Evolutionary conservation across 2,113 vertebrate species (phyloP).

Genomic region (Pampusana beccarii): DNA sequence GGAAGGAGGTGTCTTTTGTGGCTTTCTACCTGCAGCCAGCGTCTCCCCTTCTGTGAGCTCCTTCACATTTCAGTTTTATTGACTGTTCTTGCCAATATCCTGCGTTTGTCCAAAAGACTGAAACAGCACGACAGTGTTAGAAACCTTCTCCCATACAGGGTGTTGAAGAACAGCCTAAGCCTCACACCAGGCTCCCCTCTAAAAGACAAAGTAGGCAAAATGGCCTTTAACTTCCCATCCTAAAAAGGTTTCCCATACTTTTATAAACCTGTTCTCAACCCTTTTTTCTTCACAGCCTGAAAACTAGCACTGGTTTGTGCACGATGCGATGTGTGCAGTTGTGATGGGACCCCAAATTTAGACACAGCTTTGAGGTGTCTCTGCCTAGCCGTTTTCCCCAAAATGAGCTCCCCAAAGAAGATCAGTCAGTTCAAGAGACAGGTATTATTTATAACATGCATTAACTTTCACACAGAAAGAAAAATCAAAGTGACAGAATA

Average conservation of each 20-base stretch:
- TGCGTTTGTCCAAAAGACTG: not conserved
- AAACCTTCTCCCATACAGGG: not conserved
- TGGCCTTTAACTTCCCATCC: not conserved
- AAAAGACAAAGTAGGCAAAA: not conserved
- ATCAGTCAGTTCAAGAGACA: slow-evolving; percentile 5
- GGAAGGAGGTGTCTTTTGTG: not conserved
- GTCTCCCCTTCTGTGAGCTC: not conserved
- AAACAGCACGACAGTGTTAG: not conserved
- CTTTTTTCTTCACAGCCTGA: not conserved
- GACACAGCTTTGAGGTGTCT: slow-evolving; percentile 10
- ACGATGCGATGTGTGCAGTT: not conserved
- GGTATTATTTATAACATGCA: slow-evolving; percentile 49
- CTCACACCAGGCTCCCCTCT: not conserved
- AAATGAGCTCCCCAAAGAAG: slow-evolving; percentile 36
- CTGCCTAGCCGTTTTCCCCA: not conserved
- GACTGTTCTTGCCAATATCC: not conserved
- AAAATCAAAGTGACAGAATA: slow-evolving; percentile 60
- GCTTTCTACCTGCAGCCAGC: not conserved
- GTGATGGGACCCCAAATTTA: slow-evolving; percentile 7
- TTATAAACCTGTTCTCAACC: not conserved
- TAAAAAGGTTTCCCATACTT: not conserved
- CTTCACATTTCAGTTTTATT: not conserved
- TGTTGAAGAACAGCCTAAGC: not conserved
- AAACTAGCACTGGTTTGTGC: accelerated
- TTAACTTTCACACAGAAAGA: slow-evolving; percentile 45